Conservation (phyloP, 2,113 vertebrate species). For the Ctenomys sociabilis region DNA sequence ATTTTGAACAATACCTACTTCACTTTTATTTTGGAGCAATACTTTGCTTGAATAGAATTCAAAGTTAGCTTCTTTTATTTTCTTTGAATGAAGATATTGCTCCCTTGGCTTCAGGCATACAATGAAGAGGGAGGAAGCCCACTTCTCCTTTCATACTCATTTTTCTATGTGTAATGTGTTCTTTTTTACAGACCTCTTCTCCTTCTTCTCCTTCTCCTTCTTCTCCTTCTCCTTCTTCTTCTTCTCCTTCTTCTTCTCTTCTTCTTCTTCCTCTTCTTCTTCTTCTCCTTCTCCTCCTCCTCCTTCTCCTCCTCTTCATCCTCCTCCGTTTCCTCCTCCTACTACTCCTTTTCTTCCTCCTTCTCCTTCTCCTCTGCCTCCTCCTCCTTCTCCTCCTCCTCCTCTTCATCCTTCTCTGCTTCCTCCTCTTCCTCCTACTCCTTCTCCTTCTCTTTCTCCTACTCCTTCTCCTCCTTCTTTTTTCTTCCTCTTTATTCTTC, state of each 20-base stretch:
- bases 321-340: neutral
- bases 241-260: neutral
- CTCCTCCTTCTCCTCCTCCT: neutral
- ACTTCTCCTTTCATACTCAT: neutral
- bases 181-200: neutral
- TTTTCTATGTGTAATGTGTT: neutral
- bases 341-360: no score
- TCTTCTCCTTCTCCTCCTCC: neutral
- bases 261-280: no score
- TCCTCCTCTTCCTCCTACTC: no score
- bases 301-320: neutral
- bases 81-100: neutral
- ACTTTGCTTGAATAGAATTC: neutral
- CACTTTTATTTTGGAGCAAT: neutral
- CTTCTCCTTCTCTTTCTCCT: neutral
- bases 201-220: neutral
- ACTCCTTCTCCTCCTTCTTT: neutral
- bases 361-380: neutral
- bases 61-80: neutral
- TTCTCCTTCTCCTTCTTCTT: fast-evolving
- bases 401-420: no score
- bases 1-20: neutral
- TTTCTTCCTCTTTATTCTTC: no score
- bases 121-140: neutral
- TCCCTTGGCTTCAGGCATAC: neutral